phyloP scores from a whole-genome alignment of 2,113 vertebrate genomes.

The Actenoides lindsayi region DNA sequence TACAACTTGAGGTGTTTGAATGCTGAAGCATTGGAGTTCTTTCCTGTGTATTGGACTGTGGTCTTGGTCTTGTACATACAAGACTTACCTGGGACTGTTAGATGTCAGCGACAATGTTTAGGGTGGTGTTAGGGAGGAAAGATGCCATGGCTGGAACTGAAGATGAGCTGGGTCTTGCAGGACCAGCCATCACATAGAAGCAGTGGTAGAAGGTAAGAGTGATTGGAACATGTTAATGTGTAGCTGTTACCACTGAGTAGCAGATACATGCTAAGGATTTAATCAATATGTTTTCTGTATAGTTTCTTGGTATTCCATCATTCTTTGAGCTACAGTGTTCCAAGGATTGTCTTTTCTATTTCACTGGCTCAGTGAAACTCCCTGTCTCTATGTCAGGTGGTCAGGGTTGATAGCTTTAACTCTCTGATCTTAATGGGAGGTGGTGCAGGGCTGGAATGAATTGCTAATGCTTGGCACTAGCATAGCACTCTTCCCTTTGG shows the following conservation, averaged over 20 bases:
- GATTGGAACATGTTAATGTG: neutral
- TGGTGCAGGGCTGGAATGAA: neutral
- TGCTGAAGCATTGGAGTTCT: neutral
- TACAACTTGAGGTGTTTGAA: neutral
- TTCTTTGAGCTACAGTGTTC: neutral
- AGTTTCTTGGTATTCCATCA: neutral
- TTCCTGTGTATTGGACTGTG: neutral
- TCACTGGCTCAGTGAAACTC: neutral
- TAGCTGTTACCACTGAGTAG: neutral
- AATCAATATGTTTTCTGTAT: neutral
- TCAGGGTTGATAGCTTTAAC: neutral
- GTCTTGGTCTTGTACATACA: neutral
- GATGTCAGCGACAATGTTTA: neutral
- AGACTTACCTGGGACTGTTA: neutral
- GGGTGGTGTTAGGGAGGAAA: neutral
- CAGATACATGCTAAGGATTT: neutral
- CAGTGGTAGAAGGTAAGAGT: neutral
- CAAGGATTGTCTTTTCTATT: neutral
- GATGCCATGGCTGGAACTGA: neutral
- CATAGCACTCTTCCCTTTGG: neutral
- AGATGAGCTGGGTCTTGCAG: neutral
- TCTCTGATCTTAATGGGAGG: neutral
- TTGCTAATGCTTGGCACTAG: neutral
- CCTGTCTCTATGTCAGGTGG: neutral
- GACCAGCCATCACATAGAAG: neutral